These are phyloP conservation scores for Myxocyprinus asiaticus DNA, from an alignment of 2,113 vertebrate species.

Conservation along the genomic window DNA sequence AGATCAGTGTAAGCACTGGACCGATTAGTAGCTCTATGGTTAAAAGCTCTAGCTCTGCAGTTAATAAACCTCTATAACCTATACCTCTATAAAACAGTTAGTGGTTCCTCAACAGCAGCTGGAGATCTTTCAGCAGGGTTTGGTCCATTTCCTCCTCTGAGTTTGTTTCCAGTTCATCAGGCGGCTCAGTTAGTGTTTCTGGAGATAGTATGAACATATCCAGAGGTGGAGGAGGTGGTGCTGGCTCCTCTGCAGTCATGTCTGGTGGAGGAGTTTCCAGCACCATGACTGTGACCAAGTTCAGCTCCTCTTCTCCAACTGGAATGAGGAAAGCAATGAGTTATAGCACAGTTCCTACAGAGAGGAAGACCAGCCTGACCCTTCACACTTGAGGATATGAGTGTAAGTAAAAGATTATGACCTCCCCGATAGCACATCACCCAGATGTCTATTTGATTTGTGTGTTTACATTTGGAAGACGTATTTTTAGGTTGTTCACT, in stretches of 20 bases:
- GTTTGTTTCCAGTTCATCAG: slow-evolving; percentile 21
- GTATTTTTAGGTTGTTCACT: too few relatives aligned
- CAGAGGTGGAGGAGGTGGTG: slow-evolving; percentile 7
- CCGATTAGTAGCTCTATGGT: slow-evolving; percentile 15
- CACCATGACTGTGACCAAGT: slow-evolving; percentile 39
- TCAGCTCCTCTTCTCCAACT: slow-evolving; percentile 25
- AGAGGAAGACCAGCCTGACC: slow-evolving; percentile 48
- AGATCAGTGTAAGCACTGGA: background rate
- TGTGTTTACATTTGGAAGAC: too few relatives aligned
- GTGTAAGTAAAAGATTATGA: slow-evolving; percentile 23
- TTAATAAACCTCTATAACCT: slow-evolving; percentile 15
- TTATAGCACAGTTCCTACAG: slow-evolving; percentile 38
- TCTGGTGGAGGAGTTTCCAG: background rate
- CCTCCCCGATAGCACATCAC: too few relatives aligned
- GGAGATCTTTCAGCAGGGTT: slow-evolving; percentile 6
- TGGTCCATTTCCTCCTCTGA: slow-evolving; percentile 28
- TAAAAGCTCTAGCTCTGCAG: slow-evolving; percentile 20
- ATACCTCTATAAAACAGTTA: slow-evolving; percentile 11
- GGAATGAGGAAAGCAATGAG: slow-evolving; percentile 32
- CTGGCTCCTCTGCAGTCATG: background rate
- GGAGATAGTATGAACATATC: slow-evolving; percentile 8
- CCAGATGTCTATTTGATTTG: too few relatives aligned
- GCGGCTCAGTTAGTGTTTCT: background rate
- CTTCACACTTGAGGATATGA: slow-evolving; percentile 44
- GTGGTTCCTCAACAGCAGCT: slow-evolving; percentile 1